These are phyloP conservation scores for Torymus texanus DNA, from an alignment of 2,888 invertebrate genomes.

Conservation along the genomic window DNA sequence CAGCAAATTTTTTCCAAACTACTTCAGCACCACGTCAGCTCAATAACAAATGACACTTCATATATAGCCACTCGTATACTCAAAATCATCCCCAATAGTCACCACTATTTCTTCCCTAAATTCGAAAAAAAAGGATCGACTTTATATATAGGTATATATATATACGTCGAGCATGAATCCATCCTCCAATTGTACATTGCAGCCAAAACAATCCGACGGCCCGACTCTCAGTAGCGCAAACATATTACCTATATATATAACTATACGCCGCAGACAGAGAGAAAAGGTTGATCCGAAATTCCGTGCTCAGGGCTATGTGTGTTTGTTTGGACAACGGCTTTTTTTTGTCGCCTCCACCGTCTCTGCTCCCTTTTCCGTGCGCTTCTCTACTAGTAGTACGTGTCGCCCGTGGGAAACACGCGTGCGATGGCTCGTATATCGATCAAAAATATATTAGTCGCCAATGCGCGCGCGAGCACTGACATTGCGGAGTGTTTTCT, in stretches of 20 bases:
- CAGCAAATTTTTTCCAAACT: too few species aligned
- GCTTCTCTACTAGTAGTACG: conserved; percentile 19
- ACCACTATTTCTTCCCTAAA: not conserved
- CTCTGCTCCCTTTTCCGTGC: conserved; percentile 30
- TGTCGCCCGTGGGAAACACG: conserved; percentile 69
- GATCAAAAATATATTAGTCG: conserved; percentile 75
- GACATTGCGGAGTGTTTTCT: conserved; percentile 74
- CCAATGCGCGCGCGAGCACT: conserved; percentile 64
- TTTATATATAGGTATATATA: too few species aligned
- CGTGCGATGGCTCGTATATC: conserved; percentile 61
- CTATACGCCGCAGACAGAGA: not conserved
- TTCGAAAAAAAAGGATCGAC: not conserved
- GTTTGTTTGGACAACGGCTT: conserved; percentile 75
- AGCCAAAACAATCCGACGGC: conserved; percentile 38
- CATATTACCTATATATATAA: conserved; percentile 5
- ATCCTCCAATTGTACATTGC: not conserved
- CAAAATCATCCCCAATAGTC: not conserved
- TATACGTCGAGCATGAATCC: too few species aligned
- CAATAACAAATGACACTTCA: conserved; percentile 11
- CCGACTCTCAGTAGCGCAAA: conserved; percentile 5
- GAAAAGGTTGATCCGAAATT: conserved; percentile 29
- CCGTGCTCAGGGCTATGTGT: conserved; percentile 64
- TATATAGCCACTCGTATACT: conserved; percentile 5
- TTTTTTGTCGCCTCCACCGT: conserved; percentile 57
- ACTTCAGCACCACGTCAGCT: not conserved